These are phyloP conservation scores for Pammene aurita DNA, from an alignment of 2,888 invertebrate species.

Conservation along the genomic window DNA sequence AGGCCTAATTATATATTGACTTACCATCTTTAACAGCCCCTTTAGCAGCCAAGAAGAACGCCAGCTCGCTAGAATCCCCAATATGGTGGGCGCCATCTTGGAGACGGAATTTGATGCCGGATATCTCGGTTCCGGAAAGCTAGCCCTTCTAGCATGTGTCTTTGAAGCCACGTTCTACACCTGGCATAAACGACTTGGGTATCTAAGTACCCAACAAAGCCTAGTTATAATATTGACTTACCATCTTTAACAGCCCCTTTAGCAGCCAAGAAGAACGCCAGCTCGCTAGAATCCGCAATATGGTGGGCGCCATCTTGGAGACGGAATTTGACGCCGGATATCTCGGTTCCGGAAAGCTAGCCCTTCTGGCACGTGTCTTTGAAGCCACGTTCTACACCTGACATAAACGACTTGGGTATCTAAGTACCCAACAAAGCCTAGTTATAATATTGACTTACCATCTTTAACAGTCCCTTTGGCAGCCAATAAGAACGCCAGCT, in stretches of 20 bases:
- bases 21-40: constrained; percentile 84
- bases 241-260: constrained; percentile 63
- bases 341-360: not conserved
- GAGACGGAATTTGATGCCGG: constrained; percentile 94
- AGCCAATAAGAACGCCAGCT: constrained; percentile 96
- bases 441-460: too few species aligned
- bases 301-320: constrained; percentile 92
- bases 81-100: constrained; percentile 96
- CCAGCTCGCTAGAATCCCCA: constrained; percentile 98
- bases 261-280: constrained; percentile 95
- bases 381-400: too few species aligned
- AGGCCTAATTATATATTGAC: too few species aligned
- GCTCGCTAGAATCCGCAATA: constrained; percentile 98
- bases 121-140: constrained; percentile 90
- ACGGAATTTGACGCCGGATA: constrained; percentile 1
- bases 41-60: constrained; percentile 96
- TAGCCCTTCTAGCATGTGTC: constrained; percentile 92
- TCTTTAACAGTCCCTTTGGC: constrained; percentile 79
- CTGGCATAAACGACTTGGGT: constrained; percentile 55
- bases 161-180: constrained; percentile 92
- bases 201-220: too few species aligned
- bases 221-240: too few species aligned
- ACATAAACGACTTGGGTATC: too few species aligned
- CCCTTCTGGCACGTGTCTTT: not conserved
- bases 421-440: too few species aligned